Evolutionary conservation across 92 coral and sea anemone genomes (phyloP).

Genomic region (Muricea muricata): DNA sequence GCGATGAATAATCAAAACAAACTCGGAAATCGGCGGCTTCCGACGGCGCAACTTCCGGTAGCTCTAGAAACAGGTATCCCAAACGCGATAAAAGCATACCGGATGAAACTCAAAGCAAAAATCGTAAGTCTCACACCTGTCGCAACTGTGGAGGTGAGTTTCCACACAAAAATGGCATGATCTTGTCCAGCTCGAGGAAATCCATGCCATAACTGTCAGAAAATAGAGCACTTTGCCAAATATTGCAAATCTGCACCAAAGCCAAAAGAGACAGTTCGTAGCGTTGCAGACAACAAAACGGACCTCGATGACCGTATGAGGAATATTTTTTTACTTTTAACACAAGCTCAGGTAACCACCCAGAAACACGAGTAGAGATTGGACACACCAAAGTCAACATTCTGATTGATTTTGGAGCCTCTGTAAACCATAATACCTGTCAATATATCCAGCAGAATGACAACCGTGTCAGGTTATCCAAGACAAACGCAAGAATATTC

Average conservation of each 20-base stretch:
- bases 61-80: not conserved
- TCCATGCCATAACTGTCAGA: conserved; percentile 37
- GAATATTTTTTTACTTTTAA: conserved; percentile 42
- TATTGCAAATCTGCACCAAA: conserved; percentile 24
- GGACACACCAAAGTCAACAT: conserved; percentile 38
- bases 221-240: conserved; percentile 38
- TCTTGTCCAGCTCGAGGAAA: conserved; percentile 43
- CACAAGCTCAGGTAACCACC: conserved; percentile 27
- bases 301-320: conserved; percentile 30
- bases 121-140: conserved; percentile 34
- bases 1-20: not conserved
- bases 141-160: conserved; percentile 51
- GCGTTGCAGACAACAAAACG: not conserved
- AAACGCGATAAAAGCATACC: not conserved
- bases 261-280: not conserved
- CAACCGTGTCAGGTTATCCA: not conserved
- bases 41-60: not conserved
- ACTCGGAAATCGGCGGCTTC: not conserved
- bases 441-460: not conserved
- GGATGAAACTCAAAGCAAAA: not conserved
- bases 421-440: conserved; percentile 51
- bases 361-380: conserved; percentile 37
- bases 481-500: conserved; percentile 39
- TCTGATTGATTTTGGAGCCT: conserved; percentile 57
- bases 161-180: conserved; percentile 46